Base-by-base conservation (phyloP, 2,888 invertebrate genomes). In the Myopa tessellatipennis region DNA sequence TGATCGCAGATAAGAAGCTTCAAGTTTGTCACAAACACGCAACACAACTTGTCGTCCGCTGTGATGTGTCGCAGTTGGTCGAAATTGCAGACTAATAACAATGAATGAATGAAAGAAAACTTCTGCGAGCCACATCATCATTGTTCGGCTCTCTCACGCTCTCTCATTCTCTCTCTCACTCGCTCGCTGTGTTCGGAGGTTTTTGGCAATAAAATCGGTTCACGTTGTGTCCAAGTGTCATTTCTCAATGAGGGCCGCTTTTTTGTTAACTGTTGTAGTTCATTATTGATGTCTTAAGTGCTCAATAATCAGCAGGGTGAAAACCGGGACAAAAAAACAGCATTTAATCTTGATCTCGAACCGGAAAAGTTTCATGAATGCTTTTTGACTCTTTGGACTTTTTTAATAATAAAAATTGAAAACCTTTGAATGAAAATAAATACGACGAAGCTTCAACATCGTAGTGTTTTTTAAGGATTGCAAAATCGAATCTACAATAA, bases 11-110 rank as follows among this genome's bases (percentile, higher is more conserved):
- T 73, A 73, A 73, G 55, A 61, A 60, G 36, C 45, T 74, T 10
- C 18, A 52, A 74, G 74, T 74, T 74, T 74, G 74, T 74, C 65
- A 12, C 74, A 63, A 74, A 65, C 74, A 74, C 74, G 74, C 74
- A 74, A 55, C 67, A 74, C 40, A 74, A 67, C 67, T 74, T 74
- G 52, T 61, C 26, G 61, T 65, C 36, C 16, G 38, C 65, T 36
- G 65, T 36, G 16, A 65, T 34, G 4, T 14, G 36, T 70, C 50
- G 69, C 70, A 55, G 70, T 55, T 70, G 52, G 36, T 70, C 55
- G 70, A 50, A 38, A 72, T 72, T 40, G 60, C 60, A 36, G 60
- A 72, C 36, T 72, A 60, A 72, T 38, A 40, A 72, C 72, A 72
- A 72, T 72, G 36, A 38, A n/a, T 36, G 40, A 38, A 38, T 45